Evolutionary conservation across 2,888 invertebrate species (phyloP).

Genomic region (Parelbella ahira): DNA sequence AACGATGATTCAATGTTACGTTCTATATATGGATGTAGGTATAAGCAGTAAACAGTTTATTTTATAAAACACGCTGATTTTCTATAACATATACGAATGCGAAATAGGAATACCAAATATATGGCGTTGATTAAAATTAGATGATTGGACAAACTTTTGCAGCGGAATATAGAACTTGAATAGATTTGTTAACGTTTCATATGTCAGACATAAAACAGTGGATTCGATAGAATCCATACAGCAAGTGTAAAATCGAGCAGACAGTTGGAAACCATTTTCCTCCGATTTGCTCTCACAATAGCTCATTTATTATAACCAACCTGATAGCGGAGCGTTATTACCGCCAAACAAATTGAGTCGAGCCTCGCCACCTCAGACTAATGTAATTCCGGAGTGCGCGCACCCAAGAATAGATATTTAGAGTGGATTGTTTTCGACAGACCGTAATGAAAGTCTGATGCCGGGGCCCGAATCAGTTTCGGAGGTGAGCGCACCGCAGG

Average conservation of each 20-base stretch:
- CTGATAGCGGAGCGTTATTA: slow-evolving; percentile 77
- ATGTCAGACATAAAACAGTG: slow-evolving; percentile 13
- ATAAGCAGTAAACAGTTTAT: too few species aligned
- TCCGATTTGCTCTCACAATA: slow-evolving; percentile 74
- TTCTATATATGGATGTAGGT: too few species aligned
- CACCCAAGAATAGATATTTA: slow-evolving; percentile 80
- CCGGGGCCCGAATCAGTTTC: slow-evolving; percentile 76
- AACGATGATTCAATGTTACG: too few species aligned
- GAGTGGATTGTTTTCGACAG: slow-evolving; percentile 81
- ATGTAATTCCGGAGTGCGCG: slow-evolving; percentile 78
- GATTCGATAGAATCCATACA: slow-evolving; percentile 6
- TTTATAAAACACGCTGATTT: too few species aligned
- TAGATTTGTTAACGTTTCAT: slow-evolving; percentile 8
- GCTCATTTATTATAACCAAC: slow-evolving; percentile 78
- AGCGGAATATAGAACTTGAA: background rate
- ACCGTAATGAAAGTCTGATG: slow-evolving; percentile 81
- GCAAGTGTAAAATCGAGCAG: slow-evolving; percentile 61
- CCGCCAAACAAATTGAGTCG: slow-evolving; percentile 80
- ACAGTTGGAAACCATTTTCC: slow-evolving; percentile 70
- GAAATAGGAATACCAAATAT: too few species aligned
- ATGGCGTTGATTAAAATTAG: too few species aligned
- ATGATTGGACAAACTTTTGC: too few species aligned
- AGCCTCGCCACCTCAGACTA: slow-evolving; percentile 81
- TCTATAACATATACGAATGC: too few species aligned
- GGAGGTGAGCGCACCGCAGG: slow-evolving; percentile 77